Conservation (phyloP, 2,797 vertebrate species). For the Phoeniculus purpureus region DNA sequence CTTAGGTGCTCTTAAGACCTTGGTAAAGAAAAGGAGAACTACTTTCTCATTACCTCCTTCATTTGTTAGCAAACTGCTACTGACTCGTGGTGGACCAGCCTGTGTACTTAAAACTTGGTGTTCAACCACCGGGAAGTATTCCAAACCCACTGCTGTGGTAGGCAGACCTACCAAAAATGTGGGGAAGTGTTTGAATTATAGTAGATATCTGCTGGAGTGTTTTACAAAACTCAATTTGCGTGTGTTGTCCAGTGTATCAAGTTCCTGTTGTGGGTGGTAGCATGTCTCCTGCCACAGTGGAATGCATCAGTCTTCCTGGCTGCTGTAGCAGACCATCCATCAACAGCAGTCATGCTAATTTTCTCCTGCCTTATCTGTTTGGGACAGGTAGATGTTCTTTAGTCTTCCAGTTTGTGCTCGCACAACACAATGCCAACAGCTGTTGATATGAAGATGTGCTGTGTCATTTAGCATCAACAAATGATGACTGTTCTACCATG, state of each 20-base stretch:
- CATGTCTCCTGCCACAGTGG: neutral
- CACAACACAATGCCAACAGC: neutral
- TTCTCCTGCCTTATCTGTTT: neutral
- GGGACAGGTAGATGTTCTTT: neutral
- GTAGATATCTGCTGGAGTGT: neutral
- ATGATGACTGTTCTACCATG: neutral
- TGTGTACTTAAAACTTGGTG: neutral
- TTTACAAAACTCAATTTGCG: neutral
- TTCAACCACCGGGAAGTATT: neutral
- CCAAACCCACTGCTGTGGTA: neutral
- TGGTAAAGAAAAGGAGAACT: neutral
- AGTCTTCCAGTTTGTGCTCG: neutral
- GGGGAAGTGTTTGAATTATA: fast-evolving
- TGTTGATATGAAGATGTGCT: neutral
- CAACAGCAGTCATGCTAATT: neutral
- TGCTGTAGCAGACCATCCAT: neutral
- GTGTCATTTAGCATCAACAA: neutral
- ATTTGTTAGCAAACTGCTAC: neutral
- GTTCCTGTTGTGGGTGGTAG: neutral
- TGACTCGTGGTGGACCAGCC: fast-evolving
- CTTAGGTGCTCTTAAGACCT: neutral
- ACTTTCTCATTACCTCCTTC: neutral
- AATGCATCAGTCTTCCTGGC: neutral
- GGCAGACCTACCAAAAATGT: neutral
- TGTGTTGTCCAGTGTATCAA: neutral